A percentile compares a stretch with the other conserved stretches of the same genome.
These are phyloP conservation scores for Brachyopa scutellaris DNA, from an alignment of 2,888 invertebrate genomes.

Conservation along the genomic window DNA sequence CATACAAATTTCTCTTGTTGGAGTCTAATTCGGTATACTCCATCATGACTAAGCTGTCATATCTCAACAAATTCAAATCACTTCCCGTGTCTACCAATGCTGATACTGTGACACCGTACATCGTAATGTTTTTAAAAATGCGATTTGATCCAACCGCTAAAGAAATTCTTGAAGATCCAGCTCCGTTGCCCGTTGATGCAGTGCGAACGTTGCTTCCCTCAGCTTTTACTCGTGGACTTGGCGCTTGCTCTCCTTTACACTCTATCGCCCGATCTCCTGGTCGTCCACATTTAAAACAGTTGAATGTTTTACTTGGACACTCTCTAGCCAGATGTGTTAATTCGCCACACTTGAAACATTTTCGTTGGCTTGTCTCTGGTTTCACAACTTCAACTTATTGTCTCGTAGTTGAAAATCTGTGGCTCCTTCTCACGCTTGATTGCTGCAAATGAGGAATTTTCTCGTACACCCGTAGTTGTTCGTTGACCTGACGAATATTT, in stretches of 20 bases:
- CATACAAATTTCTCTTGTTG: constrained; percentile 8
- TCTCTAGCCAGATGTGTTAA: not conserved
- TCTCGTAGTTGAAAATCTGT: not conserved
- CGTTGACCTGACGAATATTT: too few relatives aligned
- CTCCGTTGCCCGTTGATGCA: constrained; percentile 13
- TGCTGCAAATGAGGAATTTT: too few relatives aligned
- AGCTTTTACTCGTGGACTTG: constrained; percentile 35
- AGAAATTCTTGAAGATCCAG: constrained; percentile 1
- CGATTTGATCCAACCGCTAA: not conserved
- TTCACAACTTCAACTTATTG: not conserved
- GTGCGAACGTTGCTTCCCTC: constrained; percentile 22
- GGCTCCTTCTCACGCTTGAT: too few relatives aligned
- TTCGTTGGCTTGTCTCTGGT: not conserved
- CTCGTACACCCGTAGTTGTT: too few relatives aligned
- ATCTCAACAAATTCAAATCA: constrained; percentile 22
- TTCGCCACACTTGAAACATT: not conserved
- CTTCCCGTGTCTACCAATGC: constrained; percentile 47
- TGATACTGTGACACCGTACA: constrained; percentile 8
- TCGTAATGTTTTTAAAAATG: constrained; percentile 1
- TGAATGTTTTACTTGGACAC: constrained; percentile 20
- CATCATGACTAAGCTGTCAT: constrained; percentile 22
- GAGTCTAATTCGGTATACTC: not conserved
- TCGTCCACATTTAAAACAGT: constrained; percentile 9
- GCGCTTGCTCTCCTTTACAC: constrained; percentile 27
- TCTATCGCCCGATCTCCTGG: not conserved